Evolutionary conservation across 2,113 vertebrate genomes (phyloP).

Genomic region (Origma solitaria): DNA sequence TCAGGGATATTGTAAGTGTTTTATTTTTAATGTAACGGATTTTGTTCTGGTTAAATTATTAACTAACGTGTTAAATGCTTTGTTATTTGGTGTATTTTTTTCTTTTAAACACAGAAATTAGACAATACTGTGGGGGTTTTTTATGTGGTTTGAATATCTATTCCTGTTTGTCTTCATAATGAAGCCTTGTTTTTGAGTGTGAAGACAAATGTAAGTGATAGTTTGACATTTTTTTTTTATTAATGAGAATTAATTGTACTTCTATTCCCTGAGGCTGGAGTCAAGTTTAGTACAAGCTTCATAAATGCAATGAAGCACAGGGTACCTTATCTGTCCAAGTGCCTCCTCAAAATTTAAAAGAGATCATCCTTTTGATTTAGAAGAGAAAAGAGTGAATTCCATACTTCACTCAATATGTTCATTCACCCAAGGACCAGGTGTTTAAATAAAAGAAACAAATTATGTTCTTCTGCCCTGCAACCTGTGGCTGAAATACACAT

Average conservation of each 20-base stretch:
- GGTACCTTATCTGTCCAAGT: neutral
- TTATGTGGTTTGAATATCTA: neutral
- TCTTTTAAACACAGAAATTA: neutral
- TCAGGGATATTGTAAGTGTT: neutral
- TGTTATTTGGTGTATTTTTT: neutral
- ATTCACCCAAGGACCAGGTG: rapidly evolving
- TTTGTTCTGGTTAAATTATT: neutral
- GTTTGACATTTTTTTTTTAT: neutral
- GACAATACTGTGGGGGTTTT: neutral
- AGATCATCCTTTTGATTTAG: neutral
- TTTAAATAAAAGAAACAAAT: neutral
- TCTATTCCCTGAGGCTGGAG: rapidly evolving
- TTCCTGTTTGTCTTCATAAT: neutral
- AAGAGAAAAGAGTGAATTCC: neutral
- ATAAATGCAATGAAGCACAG: neutral
- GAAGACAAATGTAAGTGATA: neutral
- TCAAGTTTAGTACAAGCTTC: neutral
- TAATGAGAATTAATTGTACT: neutral
- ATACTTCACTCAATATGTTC: neutral
- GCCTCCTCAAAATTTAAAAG: neutral
- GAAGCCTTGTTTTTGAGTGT: neutral
- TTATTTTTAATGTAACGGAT: neutral
- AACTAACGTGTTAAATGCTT: neutral
- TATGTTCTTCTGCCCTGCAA: neutral
- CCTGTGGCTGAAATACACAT: neutral